Evolutionary conservation across 1,140 invertebrate species (phyloP), one percentile per base, ranked within the genome.

Genomic region (Ladona fulva): DNA sequence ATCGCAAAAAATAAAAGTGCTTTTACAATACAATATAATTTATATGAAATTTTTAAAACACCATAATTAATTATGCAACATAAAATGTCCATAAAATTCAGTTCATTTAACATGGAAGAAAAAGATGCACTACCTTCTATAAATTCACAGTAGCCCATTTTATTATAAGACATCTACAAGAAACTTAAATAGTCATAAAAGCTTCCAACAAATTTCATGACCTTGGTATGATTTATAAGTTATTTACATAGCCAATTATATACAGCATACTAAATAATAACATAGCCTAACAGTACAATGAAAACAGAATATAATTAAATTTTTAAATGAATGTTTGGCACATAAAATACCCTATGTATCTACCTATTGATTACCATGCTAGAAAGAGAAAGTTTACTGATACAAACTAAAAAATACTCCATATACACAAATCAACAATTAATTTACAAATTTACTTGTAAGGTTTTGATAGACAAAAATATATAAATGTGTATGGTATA

Each of bases 401-500:
- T 66, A 22, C n/a, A 66, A 66, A 66, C 14, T 66, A 66, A 66
- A 19, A 66, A 66, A 66, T 16, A 66, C 52, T 66, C 14, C 52
- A 66, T 66, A 22, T 12, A 66, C 12, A 66, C 52, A 66, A 6
- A 66, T 66, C n/a, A 66, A 66, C 52, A 66, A 66, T 16, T 6
- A 66, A 66, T 66, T 66, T 66, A 66, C 52, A 66, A 66, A 66
- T 66, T 19, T 66, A 66, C n/a, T 66, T 66, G 52, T 66, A 6
- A 19, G n/a, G n/a, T 66, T 66, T 66, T 66, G 52, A 66, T 66
- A 66, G 52, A 66, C 52, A 66, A 66, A 66, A 66, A 66, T 66
- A 52, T 52, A 66, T 66, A 16, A 16, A 66, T 66, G 52, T 66
- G 14, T 66, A 66, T 22, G 1, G 52, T 66, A 66, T 66, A 66